Conservation (phyloP, 2,888 invertebrate species). For the Pachliopta kotzebuea region DNA sequence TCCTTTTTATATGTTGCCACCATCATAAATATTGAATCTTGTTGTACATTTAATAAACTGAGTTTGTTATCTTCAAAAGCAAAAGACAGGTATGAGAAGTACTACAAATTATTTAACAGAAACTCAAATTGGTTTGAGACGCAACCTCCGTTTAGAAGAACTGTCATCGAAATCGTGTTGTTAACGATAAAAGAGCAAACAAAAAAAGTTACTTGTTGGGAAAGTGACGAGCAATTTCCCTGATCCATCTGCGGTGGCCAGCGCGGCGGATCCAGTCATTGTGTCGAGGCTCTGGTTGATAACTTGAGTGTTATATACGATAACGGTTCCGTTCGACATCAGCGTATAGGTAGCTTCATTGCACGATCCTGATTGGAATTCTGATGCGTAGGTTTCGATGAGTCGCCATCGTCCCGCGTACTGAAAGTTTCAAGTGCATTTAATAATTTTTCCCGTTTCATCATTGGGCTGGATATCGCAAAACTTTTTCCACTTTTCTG, state of each 20-base stretch:
- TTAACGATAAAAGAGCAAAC: not conserved
- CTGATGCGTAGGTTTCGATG: slow-evolving; percentile 52
- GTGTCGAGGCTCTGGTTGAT: slow-evolving; percentile 42
- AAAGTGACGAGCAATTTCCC: slow-evolving; percentile 82
- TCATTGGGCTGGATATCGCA: too few relatives aligned
- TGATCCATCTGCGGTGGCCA: slow-evolving; percentile 77
- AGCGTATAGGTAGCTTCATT: slow-evolving; percentile 49
- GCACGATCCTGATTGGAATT: slow-evolving; percentile 53
- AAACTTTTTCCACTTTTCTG: too few relatives aligned
- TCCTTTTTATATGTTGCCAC: too few relatives aligned
- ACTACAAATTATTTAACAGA: too few relatives aligned
- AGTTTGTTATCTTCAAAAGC: too few relatives aligned
- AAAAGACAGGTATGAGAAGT: too few relatives aligned
- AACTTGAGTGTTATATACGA: slow-evolving; percentile 54
- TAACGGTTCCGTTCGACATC: slow-evolving; percentile 37
- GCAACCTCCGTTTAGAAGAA: too few relatives aligned
- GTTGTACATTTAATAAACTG: too few relatives aligned
- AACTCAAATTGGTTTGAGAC: too few relatives aligned
- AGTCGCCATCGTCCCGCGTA: slow-evolving; percentile 52
- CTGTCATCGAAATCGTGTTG: too few relatives aligned
- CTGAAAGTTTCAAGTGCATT: slow-evolving; percentile 32
- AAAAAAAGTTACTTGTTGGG: slow-evolving; percentile 54
- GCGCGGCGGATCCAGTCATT: slow-evolving; percentile 46
- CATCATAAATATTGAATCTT: too few relatives aligned
- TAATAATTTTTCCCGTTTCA: too few relatives aligned